These are phyloP conservation scores for Sphenodon punctatus DNA, from an alignment of 2,797 vertebrate genomes.

Conservation along the genomic window DNA sequence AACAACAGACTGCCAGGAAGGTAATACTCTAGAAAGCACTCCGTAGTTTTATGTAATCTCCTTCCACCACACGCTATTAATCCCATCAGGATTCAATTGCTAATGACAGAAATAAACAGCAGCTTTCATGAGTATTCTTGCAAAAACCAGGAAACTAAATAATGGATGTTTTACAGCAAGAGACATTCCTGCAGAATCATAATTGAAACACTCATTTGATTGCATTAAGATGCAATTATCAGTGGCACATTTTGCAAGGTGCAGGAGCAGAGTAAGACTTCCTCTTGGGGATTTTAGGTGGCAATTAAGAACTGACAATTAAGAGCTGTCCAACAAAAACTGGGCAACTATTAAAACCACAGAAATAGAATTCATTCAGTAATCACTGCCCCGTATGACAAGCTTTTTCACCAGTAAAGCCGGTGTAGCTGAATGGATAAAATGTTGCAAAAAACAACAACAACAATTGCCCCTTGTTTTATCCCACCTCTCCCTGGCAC, in stretches of 20 bases:
- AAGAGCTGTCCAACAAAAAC: too few relatives aligned
- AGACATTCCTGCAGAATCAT: constrained; percentile 1
- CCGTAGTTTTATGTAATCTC: neutral
- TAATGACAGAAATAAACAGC: neutral
- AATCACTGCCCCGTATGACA: neutral
- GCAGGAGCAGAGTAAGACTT: neutral
- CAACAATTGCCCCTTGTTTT: too few relatives aligned
- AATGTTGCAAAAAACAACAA: too few relatives aligned
- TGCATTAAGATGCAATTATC: constrained; percentile 26
- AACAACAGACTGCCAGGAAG: neutral
- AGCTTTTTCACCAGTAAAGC: too few relatives aligned
- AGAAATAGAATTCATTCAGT: neutral
- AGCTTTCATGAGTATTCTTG: neutral
- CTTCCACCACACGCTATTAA: accelerated
- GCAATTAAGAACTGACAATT: neutral
- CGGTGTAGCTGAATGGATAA: too few relatives aligned
- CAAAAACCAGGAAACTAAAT: neutral
- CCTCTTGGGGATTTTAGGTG: neutral
- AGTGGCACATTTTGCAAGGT: neutral
- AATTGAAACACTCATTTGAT: constrained; percentile 33
- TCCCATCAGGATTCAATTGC: neutral
- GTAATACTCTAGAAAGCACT: neutral
- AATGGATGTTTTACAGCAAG: neutral
- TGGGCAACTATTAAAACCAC: neutral
- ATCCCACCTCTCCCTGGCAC: too few relatives aligned